phyloP scores from a whole-genome alignment of 2,888 invertebrate genomes.

The Watsonalla cultraria region DNA sequence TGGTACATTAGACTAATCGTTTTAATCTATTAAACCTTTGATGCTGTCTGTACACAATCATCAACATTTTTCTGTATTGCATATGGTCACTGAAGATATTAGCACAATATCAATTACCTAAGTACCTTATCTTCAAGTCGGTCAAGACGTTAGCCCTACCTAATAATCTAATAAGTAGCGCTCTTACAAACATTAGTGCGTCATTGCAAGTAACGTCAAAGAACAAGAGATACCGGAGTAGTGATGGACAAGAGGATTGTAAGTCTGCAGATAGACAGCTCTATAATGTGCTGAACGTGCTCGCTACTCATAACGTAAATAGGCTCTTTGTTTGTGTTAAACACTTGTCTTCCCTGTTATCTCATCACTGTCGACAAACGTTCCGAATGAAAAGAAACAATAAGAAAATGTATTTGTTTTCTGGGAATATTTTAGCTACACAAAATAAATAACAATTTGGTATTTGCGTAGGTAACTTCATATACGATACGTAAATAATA shows the following conservation, averaged over 20 bases:
- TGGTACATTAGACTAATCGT: no score
- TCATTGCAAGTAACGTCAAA: background rate
- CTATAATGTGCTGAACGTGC: constrained; percentile 39
- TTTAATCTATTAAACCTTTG: no score
- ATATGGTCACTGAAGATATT: no score
- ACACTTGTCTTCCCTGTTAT: background rate
- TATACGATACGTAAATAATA: no score
- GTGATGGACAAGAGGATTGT: constrained; percentile 1
- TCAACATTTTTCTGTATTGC: no score
- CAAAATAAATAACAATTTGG: no score
- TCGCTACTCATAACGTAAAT: constrained; percentile 8
- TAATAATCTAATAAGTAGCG: background rate
- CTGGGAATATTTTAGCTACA: no score
- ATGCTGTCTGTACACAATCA: no score
- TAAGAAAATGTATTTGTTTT: no score
- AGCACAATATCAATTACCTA: no score
- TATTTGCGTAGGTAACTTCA: no score
- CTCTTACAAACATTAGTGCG: background rate
- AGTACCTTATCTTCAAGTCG: no score
- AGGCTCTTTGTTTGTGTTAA: constrained; percentile 2
- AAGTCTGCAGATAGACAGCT: constrained; percentile 4
- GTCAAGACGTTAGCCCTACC: background rate
- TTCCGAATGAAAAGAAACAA: background rate
- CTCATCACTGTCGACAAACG: background rate
- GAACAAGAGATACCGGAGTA: constrained; percentile 1